Evolutionary conservation across 30 jellyfish, hydroid and myxozoan species (phyloP), one percentile per base, ranked within the genome.

Genomic region (Hydra vulgaris): DNA sequence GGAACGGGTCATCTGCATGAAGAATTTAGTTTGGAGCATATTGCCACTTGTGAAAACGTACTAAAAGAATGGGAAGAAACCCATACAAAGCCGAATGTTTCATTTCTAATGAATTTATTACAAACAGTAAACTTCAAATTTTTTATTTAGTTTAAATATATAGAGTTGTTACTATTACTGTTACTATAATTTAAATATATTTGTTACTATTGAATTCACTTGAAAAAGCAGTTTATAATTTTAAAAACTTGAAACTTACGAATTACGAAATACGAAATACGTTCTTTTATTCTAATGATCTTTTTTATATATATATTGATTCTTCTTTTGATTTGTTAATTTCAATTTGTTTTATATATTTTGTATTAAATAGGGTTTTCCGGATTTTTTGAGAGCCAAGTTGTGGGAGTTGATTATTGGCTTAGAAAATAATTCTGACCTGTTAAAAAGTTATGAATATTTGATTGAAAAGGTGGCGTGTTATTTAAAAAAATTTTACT

Each of bases 351-450:
- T 40, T 40, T 40, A 3, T 40, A 23, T 22, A 20, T 19, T 73
- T 66, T 81, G 27, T 66, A 21, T 75, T 25, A 76, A 76, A 18
- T 81, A 89, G 97, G 97, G 97, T 77, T 84, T 89, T 20, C 97
- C 97, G 0, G 94, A 89, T 79, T 87, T 89, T 1, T 68, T 89
- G 85, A 92, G 97, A 21, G 95, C 95, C 0, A 89, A 89, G 54
- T 71, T 85, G 12, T 89, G 97, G 97, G 89, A 81, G 82, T 81
- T 82, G 87, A 83, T 89, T 15, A 87, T 86, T 61, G 95, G 88
- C 27, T 23, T 81, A 18, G 95, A 85, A 17, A 84, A 85, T 15
- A 90, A 89, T 23, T 61, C 94, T 7, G 95, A 85, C 53, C 17
- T 85, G 54, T 81, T 81, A 17, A 78, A 76, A 76, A 81, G 81